Base-by-base conservation (phyloP, 2,888 invertebrate species). In the Anthophora plumipes region DNA sequence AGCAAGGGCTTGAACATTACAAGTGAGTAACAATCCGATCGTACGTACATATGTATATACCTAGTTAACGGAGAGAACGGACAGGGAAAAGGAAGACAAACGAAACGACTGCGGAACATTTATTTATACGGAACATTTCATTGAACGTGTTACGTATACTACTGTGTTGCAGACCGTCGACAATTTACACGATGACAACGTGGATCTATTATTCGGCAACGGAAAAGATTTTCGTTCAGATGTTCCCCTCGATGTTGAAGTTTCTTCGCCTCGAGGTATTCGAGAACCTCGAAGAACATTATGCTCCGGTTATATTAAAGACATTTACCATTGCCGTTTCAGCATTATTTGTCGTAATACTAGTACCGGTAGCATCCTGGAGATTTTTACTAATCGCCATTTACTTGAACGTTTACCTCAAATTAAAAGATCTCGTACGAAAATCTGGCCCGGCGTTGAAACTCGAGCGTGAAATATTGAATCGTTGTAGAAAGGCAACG, bases 1-100 rank as follows among this genome's bases (percentile, higher is more conserved):
- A 97, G 90, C 96, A 97, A 92, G 97, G 96, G 1, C 92, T 97
- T 59, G 95, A 97, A 85, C 95, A 97, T 91, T 97, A 96, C 92
- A 95, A 95, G 92, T 92, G 68, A 86, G 88, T 79, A 64, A 20
- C 25, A 7, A 9, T 20, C 61, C 31, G 31, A 12, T 11, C 7
- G 4, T 1, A n/a, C n/a, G n/a, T n/a, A n/a, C n/a, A n/a, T n/a
- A n/a, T n/a, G n/a, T n/a, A n/a, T n/a, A n/a, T n/a, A n/a, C n/a
- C n/a, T n/a, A n/a, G n/a, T n/a, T n/a, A n/a, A 17, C 1, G 8
- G 14, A 14, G n/a, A 2, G 43, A 12, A 25, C 8, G 37, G 22
- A 0, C 0, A 22, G 12, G 6, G 20, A 14, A 48, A 12, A 17
- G 0, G 22, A 48, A 69, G 9, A 46, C 14, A 7, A 11, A 50